phyloP scores from a whole-genome alignment of 2,888 invertebrate genomes.

The Alcis repandata region DNA sequence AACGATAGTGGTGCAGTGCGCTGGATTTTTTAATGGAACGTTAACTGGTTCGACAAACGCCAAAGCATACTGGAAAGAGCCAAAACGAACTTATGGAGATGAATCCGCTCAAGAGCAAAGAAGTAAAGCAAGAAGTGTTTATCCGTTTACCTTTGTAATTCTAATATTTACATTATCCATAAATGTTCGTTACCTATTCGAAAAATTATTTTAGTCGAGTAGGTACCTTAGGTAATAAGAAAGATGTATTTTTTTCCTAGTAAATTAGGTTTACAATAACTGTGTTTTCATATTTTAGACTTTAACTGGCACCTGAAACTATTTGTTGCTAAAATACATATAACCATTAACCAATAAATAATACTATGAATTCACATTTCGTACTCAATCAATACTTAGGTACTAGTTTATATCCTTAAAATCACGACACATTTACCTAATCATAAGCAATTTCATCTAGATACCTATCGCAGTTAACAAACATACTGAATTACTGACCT shows the following conservation, averaged over 20 bases:
- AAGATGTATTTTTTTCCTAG: not conserved
- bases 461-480: too few species aligned
- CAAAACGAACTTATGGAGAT: slow-evolving; percentile 13
- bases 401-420: too few species aligned
- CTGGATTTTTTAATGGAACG: slow-evolving; percentile 81
- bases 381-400: too few species aligned
- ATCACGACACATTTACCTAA: too few species aligned
- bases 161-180: not conserved
- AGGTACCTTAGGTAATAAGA: not conserved
- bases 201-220: not conserved
- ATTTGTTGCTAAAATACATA: too few species aligned
- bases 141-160: not conserved
- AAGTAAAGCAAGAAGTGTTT: slow-evolving; percentile 8
- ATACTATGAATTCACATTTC: too few species aligned
- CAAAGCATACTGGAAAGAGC: slow-evolving; percentile 67
- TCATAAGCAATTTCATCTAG: too few species aligned
- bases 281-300: not conserved
- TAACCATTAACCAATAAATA: too few species aligned
- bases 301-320: not conserved
- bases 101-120: slow-evolving; percentile 28
- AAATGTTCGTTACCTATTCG: not conserved
- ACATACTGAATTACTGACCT: too few species aligned
- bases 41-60: slow-evolving; percentile 69
- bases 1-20: slow-evolving; percentile 82
- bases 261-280: not conserved